Evolutionary conservation across 2,888 invertebrate species (phyloP), one percentile per base, ranked within the genome.

Genomic region (Napeogenes inachia): DNA sequence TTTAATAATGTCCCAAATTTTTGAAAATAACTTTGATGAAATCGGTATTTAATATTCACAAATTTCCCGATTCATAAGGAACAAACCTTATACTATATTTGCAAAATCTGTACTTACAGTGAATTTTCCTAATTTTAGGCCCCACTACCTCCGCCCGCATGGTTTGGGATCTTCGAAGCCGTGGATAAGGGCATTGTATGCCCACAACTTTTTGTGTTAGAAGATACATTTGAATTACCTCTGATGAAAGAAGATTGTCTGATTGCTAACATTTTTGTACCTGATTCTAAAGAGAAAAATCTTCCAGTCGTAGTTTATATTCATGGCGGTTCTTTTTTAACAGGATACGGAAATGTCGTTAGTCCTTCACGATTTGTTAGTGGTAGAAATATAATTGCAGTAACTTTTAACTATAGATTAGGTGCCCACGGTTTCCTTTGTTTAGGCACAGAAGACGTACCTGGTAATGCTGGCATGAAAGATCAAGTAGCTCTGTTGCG

Each of bases 281-380:
- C 76, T 5, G 64, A 71, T 13, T 73, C 70, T 5, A 53, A 65
- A 13, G 61, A 69, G 46, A 67, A 62, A 0, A 67, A 68, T 47
- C 56, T 73, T 8, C 82, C 89, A 2, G 89, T 90, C 2, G 67
- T 88, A 45, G 81, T 89, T 12, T 74, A 77, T 56, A 73, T 90
- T 2, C 90, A 90, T 57, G 89, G 89, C 21, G 90, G 90, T 4
- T 85, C 76, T 3, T 89, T 79, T 64, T 75, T 82, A 69, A 54
- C 74, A 2, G 88, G 87, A 8, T 73, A 62, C 42, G 82, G 84
- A 1, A 73, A 73, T 21, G 69, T 74, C 0, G 46, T 74, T 12
- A 58, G 70, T 59, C 57, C 75, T 1, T 72, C 74, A 56, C 74
- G 75, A 60, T 62, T 84, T 13, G 72, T 75, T 0, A 62, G 65